Evolutionary conservation across 2,113 vertebrate genomes (phyloP).

Genomic region (Malurus elegans): DNA sequence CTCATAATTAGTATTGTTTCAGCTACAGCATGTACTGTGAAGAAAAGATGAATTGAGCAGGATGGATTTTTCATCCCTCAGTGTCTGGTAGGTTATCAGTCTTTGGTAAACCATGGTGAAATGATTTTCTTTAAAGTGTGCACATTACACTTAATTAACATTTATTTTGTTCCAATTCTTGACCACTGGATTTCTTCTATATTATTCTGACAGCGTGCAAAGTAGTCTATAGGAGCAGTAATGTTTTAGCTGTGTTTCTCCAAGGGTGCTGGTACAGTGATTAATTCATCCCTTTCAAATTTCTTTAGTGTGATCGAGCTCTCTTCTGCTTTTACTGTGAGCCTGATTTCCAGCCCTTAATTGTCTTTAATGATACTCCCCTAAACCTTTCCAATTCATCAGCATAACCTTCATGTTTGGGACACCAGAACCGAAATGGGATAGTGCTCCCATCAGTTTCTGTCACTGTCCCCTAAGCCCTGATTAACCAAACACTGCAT

Average conservation of each 20-base stretch:
- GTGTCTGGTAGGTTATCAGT: not conserved
- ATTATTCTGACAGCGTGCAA: not conserved
- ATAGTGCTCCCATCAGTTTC: not conserved
- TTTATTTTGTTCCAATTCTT: not conserved
- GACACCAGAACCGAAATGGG: not conserved
- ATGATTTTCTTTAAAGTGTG: not conserved
- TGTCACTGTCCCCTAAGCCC: not conserved
- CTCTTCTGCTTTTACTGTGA: not conserved
- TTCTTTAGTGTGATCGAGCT: not conserved
- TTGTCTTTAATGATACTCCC: not conserved
- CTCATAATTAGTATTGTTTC: not conserved
- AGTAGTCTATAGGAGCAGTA: not conserved
- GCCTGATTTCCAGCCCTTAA: not conserved
- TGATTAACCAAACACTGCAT: conserved; percentile 16
- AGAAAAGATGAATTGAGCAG: not conserved
- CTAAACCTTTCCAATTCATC: not conserved
- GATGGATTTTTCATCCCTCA: not conserved
- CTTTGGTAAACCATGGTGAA: not conserved
- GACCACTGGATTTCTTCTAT: not conserved
- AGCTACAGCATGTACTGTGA: not conserved
- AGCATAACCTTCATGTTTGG: not conserved
- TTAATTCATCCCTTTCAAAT: not conserved
- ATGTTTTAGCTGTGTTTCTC: not conserved
- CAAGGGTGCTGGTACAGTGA: not conserved
- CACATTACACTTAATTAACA: not conserved